Percentiles rank a stretch among this genome's conserved stretches.
phyloP scores from a whole-genome alignment of 2,888 invertebrate species.

The Zonitis immaculata region DNA sequence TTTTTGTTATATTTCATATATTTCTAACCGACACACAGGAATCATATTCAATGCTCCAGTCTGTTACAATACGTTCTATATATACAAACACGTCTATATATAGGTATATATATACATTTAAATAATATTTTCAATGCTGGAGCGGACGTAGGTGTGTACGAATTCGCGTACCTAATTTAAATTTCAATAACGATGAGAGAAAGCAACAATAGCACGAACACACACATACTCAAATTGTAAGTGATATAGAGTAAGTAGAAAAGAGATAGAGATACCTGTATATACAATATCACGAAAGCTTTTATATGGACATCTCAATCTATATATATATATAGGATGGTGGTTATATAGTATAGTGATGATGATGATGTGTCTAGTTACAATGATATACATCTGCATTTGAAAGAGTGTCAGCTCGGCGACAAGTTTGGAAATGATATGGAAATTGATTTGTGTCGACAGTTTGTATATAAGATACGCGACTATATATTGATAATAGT shows the following conservation, averaged over 20 bases:
- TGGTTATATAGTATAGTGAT: slow-evolving; percentile 35
- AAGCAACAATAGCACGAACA: slow-evolving; percentile 23
- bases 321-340: no score
- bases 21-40: background rate
- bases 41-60: background rate
- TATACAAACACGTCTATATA: background rate
- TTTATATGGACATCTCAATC: slow-evolving; percentile 36
- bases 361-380: slow-evolving; percentile 40
- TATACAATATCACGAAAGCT: slow-evolving; percentile 25
- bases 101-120: no score
- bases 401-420: slow-evolving; percentile 44
- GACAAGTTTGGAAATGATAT: slow-evolving; percentile 44
- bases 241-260: background rate
- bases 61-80: background rate
- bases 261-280: slow-evolving; percentile 15
- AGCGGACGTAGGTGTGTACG: slow-evolving; percentile 5
- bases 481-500: slow-evolving; percentile 14
- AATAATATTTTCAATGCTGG: background rate
- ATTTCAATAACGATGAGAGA: slow-evolving; percentile 29
- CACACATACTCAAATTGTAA: slow-evolving; percentile 11
- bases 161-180: slow-evolving; percentile 31
- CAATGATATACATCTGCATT: slow-evolving; percentile 45
- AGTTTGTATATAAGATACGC: slow-evolving; percentile 23
- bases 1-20: background rate
- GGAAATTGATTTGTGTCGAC: slow-evolving; percentile 42